Percentiles rank a stretch among this genome's conserved stretches.
phyloP scores from a whole-genome alignment of 2,113 vertebrate species.

The Mesitornis unicolor region DNA sequence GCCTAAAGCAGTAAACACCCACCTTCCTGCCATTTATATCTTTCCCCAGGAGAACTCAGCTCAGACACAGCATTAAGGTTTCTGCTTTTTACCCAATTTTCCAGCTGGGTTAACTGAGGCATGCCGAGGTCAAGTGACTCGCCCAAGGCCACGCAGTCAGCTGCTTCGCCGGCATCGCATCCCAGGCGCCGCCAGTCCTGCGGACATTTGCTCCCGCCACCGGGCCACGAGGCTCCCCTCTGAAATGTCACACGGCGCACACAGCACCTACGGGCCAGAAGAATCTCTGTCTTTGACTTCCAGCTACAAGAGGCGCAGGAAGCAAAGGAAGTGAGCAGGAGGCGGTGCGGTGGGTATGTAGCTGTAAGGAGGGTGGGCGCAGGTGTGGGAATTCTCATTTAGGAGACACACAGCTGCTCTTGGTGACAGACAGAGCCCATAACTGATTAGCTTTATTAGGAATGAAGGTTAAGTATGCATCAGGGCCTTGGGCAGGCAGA shows the following conservation, averaged over 20 bases:
- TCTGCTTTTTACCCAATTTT: slow-evolving; percentile 70
- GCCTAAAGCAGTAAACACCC: slow-evolving; percentile 34
- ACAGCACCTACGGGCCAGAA: background rate
- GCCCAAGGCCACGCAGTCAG: slow-evolving; percentile 48
- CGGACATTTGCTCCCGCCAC: background rate
- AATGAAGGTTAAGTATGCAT: background rate
- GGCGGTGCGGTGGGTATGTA: background rate
- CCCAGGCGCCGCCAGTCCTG: background rate
- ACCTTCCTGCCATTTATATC: slow-evolving; percentile 39
- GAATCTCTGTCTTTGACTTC: background rate
- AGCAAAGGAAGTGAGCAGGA: background rate
- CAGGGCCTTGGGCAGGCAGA: background rate
- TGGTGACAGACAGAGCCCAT: slow-evolving; percentile 24
- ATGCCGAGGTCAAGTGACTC: slow-evolving; percentile 42
- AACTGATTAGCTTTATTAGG: slow-evolving; percentile 22
- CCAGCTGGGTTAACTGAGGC: slow-evolving; percentile 62
- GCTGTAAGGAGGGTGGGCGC: background rate
- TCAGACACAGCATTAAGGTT: slow-evolving; percentile 36
- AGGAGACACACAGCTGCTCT: slow-evolving; percentile 44
- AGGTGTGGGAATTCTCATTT: slow-evolving; percentile 45
- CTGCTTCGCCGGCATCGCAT: background rate
- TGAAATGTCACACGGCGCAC: background rate
- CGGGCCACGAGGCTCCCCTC: background rate
- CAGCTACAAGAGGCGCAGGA: background rate
- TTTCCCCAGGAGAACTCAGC: slow-evolving; percentile 50